Evolutionary conservation across 1,140 invertebrate species (phyloP).

Genomic region (Drosophila bipectinata): DNA sequence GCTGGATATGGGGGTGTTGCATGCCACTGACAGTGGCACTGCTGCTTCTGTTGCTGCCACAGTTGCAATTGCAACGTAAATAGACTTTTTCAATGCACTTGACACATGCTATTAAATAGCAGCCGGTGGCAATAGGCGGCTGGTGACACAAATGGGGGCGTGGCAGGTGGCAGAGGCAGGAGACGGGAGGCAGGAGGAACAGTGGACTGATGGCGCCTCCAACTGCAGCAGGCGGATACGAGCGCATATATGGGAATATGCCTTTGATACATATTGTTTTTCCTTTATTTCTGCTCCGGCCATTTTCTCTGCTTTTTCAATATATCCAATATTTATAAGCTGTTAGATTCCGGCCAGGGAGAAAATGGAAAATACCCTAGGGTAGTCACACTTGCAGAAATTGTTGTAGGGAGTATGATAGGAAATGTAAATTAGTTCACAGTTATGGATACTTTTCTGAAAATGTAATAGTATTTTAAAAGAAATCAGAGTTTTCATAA

Average conservation of each 20-base stretch:
- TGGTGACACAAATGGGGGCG: not conserved
- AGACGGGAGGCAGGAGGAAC: not conserved
- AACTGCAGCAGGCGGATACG: too few species aligned
- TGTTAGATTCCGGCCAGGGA: conserved; percentile 44
- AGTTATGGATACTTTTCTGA: too few species aligned
- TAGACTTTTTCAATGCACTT: conserved; percentile 82
- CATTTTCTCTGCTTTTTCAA: conserved; percentile 43
- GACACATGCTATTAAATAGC: conserved; percentile 81
- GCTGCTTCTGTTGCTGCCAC: conserved; percentile 32
- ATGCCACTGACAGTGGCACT: conserved; percentile 30
- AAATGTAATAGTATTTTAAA: too few species aligned
- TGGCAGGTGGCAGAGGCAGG: not conserved
- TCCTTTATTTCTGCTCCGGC: conserved; percentile 33
- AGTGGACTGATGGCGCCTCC: too few species aligned
- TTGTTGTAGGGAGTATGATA: not conserved
- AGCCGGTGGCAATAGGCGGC: conserved; percentile 35
- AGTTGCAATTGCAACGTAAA: conserved; percentile 79
- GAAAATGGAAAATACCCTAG: conserved; percentile 1
- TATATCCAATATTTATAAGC: conserved; percentile 72
- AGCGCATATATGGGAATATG: conserved; percentile 26
- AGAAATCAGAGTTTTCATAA: too few species aligned
- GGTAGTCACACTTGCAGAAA: not conserved
- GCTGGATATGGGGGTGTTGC: not conserved
- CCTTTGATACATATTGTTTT: conserved; percentile 31
- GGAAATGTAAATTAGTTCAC: not conserved